Base-by-base conservation (phyloP, 2,888 invertebrate genomes). In the Acholoe squamosa region DNA sequence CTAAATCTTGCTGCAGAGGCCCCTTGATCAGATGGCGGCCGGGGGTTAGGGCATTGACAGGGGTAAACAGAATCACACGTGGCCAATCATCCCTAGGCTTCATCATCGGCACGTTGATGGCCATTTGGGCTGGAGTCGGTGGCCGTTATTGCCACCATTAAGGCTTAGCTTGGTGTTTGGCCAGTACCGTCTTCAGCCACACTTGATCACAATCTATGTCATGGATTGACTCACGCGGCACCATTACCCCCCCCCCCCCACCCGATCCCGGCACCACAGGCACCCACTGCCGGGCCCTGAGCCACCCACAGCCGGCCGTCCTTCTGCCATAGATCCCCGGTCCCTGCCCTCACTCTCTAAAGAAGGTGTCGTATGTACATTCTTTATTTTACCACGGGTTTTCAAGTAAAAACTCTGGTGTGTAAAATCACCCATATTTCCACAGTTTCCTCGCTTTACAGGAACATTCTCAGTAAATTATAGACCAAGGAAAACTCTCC, bases 171-270 rank as follows among this genome's bases (percentile, higher is more conserved):
- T 7, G 7, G 19, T 16, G 86, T 86, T 86, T 86, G 86, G 31
- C 22, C n/a, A 86, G 25, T 16, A n/a, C 31, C 86, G 52, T 54
- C 56, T 19, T 56, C 33, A 56, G 86, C 86, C 56, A 22, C 56
- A 86, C 86, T 56, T 86, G 86, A 86, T 86, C 86, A 86, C 86
- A 86, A 86, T 86, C 86, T 86, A 86, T 86, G 86, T 86, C 86
- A 52, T 28, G 86, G 54, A 52, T 86, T 86, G 86, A 86, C 86
- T 54, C 86, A 54, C 31, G 31, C 86, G 14, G 56, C 52, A 52
- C 54, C 28, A 52, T 14, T 19, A 14, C 25, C 33, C 22, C 84
- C 34, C 80, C 80, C 7, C 14, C 80, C 7, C 43, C 80, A 10
- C 43, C 43, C 10, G 25, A n/a, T 22, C 52, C 51, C 7, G 16